Evolutionary conservation across 2,797 vertebrate genomes (phyloP).

Genomic region (Pseudochirops corinnae): DNA sequence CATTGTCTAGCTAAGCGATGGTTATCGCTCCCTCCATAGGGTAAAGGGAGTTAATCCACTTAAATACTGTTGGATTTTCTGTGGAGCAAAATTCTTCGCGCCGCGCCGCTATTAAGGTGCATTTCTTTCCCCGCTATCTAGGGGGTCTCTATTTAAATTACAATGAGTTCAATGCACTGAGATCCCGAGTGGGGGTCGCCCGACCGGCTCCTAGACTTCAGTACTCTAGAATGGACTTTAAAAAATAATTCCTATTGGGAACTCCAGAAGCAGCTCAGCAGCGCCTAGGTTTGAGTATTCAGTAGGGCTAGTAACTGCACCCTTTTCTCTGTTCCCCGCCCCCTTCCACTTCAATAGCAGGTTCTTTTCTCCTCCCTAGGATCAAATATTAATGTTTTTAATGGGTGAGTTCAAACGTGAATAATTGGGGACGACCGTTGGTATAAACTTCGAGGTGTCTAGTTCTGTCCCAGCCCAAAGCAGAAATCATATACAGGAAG

Average conservation of each 20-base stretch:
- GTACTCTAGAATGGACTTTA: not conserved
- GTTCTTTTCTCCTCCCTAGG: not conserved
- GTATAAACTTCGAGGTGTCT: not conserved
- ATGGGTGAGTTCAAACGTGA: not conserved
- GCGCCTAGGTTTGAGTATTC: not conserved
- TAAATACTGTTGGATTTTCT: slow-evolving; percentile 84
- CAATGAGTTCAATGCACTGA: slow-evolving; percentile 79
- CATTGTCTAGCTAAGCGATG: slow-evolving; percentile 83
- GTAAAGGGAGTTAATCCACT: slow-evolving; percentile 86
- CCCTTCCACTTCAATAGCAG: not conserved
- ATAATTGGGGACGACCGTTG: not conserved
- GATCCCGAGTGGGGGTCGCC: slow-evolving; percentile 63
- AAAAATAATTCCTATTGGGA: not conserved
- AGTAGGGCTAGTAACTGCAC: not conserved
- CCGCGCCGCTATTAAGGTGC: slow-evolving; percentile 80
- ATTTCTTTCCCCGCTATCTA: slow-evolving; percentile 77
- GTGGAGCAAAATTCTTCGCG: slow-evolving; percentile 81
- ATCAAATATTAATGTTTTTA: slow-evolving; percentile 39
- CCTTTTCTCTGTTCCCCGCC: not conserved
- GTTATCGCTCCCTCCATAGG: slow-evolving; percentile 80
- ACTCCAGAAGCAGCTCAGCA: not conserved
- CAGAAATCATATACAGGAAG: not conserved
- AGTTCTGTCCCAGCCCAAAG: not conserved
- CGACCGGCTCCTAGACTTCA: slow-evolving; percentile 65
- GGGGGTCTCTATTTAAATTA: slow-evolving; percentile 80